A percentile compares a stretch with the other conserved stretches of the same genome.
These are phyloP conservation scores for Phenganax subtilis DNA, from an alignment of 92 coral and sea anemone species.

Conservation along the genomic window DNA sequence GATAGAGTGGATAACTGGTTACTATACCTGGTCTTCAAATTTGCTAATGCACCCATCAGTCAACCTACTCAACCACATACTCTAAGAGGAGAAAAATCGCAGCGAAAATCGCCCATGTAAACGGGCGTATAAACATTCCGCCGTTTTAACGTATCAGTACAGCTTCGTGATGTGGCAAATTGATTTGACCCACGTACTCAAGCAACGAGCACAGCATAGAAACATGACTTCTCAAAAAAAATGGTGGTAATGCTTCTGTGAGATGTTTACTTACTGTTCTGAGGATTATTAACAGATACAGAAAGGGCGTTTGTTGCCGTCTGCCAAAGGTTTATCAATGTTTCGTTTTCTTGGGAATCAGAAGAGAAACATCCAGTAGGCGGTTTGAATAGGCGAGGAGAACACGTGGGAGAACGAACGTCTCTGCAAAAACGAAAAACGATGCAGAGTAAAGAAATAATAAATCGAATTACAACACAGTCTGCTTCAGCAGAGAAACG, in stretches of 20 bases:
- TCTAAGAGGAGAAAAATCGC: too few species aligned
- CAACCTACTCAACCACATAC: too few species aligned
- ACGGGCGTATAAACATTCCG: too few species aligned
- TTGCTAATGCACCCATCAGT: too few species aligned
- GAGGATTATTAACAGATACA: constrained; percentile 25
- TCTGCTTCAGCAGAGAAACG: background rate
- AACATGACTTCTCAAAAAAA: background rate
- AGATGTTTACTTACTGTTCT: constrained; percentile 4
- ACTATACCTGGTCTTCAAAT: too few species aligned
- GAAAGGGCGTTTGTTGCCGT: constrained; percentile 29
- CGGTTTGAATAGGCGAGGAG: background rate
- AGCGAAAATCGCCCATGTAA: too few species aligned
- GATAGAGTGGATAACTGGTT: too few species aligned
- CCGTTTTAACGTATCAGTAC: too few species aligned
- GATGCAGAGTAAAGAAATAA: too few species aligned
- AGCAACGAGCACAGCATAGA: background rate
- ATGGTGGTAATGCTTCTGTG: background rate
- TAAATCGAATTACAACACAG: background rate
- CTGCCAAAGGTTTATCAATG: constrained; percentile 32
- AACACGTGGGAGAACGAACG: constrained; percentile 20
- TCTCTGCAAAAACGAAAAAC: constrained; percentile 14
- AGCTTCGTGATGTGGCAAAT: too few species aligned
- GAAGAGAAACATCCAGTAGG: background rate
- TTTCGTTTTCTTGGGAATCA: background rate
- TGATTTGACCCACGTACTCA: background rate